Evolutionary conservation across 1,140 invertebrate species (phyloP), one percentile per base, ranked within the genome.

Genomic region (Aphelinus certus): DNA sequence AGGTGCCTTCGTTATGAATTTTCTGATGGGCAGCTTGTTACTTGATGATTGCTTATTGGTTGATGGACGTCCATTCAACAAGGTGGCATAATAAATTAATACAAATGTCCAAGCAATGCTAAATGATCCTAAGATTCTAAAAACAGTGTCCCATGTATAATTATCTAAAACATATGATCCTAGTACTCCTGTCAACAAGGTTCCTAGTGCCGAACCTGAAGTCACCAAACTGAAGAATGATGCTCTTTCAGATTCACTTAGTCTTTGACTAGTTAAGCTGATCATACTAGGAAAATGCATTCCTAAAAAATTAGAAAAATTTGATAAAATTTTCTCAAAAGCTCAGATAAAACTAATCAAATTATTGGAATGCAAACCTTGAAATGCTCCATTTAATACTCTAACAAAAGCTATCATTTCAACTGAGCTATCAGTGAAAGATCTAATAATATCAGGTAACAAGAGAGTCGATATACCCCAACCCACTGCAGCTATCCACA

Each of bases 251-350:
- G 88, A 87, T 76, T 92, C 90, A 51, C 88, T 88, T 67, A 94
- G 86, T 83, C 91, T 89, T 83, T 91, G 89, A 79, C 93, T 93
- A 46, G 92, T 92, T 10, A 94, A 83, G 80, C 92, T 93, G 55
- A 93, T 93, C 88, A 94, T 90, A 79, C 91, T 91, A 56, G 93
- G 93, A 86, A 93, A 93, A 84, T 94, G 92, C 84, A 92, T 90
- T 88, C 92, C 87, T 88, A 82, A 79, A 71, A 69, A 61, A 75
- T 42, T 66, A 65, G 48, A 63, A 3, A 3, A 4, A 64, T 73
- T 51, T 71, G 69, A 67, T 60, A 73, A 55, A 71, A 26, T 67
- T 63, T 64, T 7, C 62, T 42, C 56, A 51, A 26, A 58, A 69
- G 3, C 72, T 67, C 64, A 57, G 58, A 58, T 42, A 46, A 60